Evolutionary conservation across 2,113 vertebrate genomes (phyloP).

Genomic region (Cichladusa arquata): DNA sequence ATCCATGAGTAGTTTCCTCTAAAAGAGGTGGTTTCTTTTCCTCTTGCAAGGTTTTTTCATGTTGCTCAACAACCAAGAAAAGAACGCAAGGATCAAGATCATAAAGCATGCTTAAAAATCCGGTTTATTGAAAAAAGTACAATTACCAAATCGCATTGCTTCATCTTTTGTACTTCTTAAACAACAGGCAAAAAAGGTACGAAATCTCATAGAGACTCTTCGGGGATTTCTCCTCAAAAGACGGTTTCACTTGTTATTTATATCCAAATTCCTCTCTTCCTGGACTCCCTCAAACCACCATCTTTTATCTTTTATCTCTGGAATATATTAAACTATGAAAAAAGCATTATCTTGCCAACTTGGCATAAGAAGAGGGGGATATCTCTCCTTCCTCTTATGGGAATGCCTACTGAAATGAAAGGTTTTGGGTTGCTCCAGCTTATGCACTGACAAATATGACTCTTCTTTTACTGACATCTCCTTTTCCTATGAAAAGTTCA

Average conservation of each 20-base stretch:
- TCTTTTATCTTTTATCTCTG: neutral
- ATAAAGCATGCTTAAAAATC: neutral
- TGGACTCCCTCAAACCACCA: neutral
- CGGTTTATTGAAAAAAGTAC: neutral
- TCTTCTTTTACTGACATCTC: neutral
- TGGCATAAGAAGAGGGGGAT: neutral
- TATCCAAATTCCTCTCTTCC: neutral
- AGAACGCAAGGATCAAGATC: neutral
- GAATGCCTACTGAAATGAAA: neutral
- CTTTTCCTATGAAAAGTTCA: neutral
- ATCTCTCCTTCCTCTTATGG: neutral
- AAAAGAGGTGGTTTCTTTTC: neutral
- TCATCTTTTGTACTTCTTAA: neutral
- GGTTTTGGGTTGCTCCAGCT: neutral
- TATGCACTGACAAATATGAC: neutral
- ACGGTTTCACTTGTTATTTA: neutral
- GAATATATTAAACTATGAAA: neutral
- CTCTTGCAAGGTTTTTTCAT: neutral
- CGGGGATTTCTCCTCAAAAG: neutral
- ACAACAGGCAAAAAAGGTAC: neutral
- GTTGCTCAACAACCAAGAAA: neutral
- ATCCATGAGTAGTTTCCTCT: neutral
- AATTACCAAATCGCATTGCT: neutral
- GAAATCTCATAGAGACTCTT: neutral
- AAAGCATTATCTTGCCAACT: neutral